phyloP scores from a whole-genome alignment of 2,888 invertebrate species.

The Pasiphila rectangulata region DNA sequence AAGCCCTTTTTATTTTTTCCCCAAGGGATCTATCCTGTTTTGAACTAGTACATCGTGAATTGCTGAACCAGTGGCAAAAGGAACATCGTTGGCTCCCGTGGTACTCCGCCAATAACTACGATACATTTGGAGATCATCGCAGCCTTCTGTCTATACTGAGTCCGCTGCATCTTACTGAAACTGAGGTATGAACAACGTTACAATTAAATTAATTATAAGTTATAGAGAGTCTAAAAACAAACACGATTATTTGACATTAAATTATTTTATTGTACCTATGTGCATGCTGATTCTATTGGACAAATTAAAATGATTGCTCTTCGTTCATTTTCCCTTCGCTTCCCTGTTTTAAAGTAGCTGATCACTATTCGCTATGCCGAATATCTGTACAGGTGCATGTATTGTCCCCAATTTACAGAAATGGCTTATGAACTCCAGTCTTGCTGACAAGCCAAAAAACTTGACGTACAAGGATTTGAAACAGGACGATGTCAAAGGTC shows the following conservation, averaged over 20 bases:
- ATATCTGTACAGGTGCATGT: not conserved
- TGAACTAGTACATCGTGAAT: conserved; percentile 59
- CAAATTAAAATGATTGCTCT: too few relatives aligned
- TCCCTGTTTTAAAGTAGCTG: too few relatives aligned
- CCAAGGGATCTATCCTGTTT: conserved; percentile 61
- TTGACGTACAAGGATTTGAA: conserved; percentile 62
- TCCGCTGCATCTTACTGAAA: conserved; percentile 60
- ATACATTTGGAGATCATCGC: conserved; percentile 65
- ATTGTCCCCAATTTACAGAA: conserved; percentile 48
- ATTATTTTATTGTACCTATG: too few relatives aligned
- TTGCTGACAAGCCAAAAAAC: conserved; percentile 55
- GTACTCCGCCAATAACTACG: conserved; percentile 63
- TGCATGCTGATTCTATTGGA: too few relatives aligned
- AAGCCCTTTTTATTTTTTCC: not conserved
- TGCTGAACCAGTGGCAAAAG: conserved; percentile 55
- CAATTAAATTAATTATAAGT: too few relatives aligned
- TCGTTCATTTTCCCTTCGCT: too few relatives aligned
- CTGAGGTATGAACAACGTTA: conserved; percentile 50
- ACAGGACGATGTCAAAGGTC: conserved; percentile 61
- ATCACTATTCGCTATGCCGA: not conserved
- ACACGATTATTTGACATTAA: too few relatives aligned
- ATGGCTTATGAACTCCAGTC: conserved; percentile 69
- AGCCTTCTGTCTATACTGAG: conserved; percentile 59
- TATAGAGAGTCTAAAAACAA: too few relatives aligned
- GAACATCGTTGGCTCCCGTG: conserved; percentile 63